Evolutionary conservation across 1,140 invertebrate genomes (phyloP), one percentile per base, ranked within the genome.

Genomic region (Homalodisca vitripennis): DNA sequence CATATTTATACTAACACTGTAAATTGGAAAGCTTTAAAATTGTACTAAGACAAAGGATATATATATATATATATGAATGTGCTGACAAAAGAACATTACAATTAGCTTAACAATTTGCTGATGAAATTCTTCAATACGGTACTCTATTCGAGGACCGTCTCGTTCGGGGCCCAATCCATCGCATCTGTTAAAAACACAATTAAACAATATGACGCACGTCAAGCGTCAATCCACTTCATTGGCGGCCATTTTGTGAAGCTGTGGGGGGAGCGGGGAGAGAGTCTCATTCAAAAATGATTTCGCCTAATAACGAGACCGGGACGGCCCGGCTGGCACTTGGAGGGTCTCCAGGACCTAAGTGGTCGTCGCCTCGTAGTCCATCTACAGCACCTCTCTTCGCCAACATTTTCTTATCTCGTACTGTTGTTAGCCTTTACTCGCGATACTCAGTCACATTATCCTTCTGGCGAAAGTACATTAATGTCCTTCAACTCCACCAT

Each of bases 281-380:
- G 55, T 60, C 55, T 60, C 55, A 60, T 60, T 60, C 55, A 60
- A 60, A 60, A 60, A 60, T 60, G 55, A 60, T 60, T 60, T 60
- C 55, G 26, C 55, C 55, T 60, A 60, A 60, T 29, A 60, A 60
- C 55, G 55, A 60, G 27, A 51, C 48, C 14, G 55, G 3, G 14
- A 22, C 13, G 29, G 55, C 29, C 24, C 22, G 27, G 24, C 22
- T 2, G 22, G 14, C 14, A 60, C 22, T 60, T 60, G 55, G 55
- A 60, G 55, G 55, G 2, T 24, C 27, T 60, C 55, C 55, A 60
- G 29, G 14, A 26, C 55, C 55, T 60, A 60, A 60, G 55, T 60
- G 55, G 55, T 22, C 55, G 22, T 24, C 22, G 14, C 27, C 14
- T 60, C 55, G 22, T 26, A 26, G 24, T n/a, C 20, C 20, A 53